These are phyloP conservation scores for Punctoribates punctum DNA, from an alignment of 2,888 invertebrate genomes.

Conservation along the genomic window DNA sequence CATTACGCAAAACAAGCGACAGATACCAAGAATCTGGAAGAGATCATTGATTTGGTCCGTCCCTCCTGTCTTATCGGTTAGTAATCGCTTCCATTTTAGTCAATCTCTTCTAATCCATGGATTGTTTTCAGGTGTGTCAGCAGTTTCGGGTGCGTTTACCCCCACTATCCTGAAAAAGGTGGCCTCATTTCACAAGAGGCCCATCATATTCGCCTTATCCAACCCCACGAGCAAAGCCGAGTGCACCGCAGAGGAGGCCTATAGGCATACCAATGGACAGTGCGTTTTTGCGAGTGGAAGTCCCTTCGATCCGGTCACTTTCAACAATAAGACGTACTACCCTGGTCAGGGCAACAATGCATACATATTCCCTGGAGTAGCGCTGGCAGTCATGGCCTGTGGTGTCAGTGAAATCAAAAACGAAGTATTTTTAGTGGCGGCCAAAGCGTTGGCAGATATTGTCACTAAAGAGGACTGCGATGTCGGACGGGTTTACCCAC, in stretches of 20 bases:
- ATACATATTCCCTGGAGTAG: constrained; percentile 93
- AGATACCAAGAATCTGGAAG: constrained; percentile 71
- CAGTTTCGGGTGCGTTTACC: constrained; percentile 90
- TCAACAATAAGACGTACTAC: constrained; percentile 72
- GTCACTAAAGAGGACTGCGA: constrained; percentile 76
- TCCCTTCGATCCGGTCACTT: constrained; percentile 81
- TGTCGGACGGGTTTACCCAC: constrained; percentile 86
- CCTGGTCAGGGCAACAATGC: constrained; percentile 98
- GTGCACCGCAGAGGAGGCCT: constrained; percentile 98
- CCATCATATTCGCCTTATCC: constrained; percentile 94
- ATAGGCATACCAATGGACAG: constrained; percentile 77
- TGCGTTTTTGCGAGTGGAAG: constrained; percentile 94
- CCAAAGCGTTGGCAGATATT: constrained; percentile 76
- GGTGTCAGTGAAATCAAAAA: constrained; percentile 84
- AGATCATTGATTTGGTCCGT: constrained; percentile 73
- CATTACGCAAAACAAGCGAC: constrained; percentile 73
- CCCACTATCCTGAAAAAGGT: constrained; percentile 77
- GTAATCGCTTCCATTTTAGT: constrained; percentile 1
- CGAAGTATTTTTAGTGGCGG: constrained; percentile 87
- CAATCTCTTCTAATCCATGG: constrained; percentile 11
- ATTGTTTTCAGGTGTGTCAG: constrained; percentile 71
- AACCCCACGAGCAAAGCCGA: constrained; percentile 98
- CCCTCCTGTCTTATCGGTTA: constrained; percentile 89
- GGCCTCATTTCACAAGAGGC: constrained; percentile 74
- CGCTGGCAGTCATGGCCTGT: constrained; percentile 85